These are phyloP conservation scores for Nomada fucata DNA, from an alignment of 2,888 invertebrate genomes.

Conservation along the genomic window DNA sequence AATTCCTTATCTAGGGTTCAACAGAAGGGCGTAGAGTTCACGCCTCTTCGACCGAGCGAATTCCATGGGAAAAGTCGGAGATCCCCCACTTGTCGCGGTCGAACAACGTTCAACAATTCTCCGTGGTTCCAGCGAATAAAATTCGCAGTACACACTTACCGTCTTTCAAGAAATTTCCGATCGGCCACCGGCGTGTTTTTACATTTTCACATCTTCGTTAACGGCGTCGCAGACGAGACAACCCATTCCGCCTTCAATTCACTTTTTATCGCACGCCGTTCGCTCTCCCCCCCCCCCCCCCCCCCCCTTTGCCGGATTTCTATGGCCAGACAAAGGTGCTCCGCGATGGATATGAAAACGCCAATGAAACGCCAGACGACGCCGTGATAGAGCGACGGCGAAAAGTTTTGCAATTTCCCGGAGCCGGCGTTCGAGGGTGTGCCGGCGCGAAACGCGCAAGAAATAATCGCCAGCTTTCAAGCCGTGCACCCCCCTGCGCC, in stretches of 20 bases:
- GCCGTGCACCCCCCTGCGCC: too few relatives aligned
- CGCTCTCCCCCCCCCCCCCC: too few relatives aligned
- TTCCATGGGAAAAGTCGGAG: neutral
- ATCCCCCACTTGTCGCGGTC: too few relatives aligned
- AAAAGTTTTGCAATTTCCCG: constrained; percentile 17
- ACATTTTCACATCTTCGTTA: too few relatives aligned
- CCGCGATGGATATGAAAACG: constrained; percentile 16
- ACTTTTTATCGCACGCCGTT: too few relatives aligned
- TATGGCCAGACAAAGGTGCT: neutral
- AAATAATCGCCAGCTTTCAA: constrained; percentile 10
- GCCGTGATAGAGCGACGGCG: neutral
- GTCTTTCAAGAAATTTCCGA: too few relatives aligned
- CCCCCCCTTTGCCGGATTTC: neutral
- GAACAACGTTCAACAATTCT: too few relatives aligned
- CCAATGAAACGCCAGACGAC: constrained; percentile 18
- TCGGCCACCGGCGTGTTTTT: too few relatives aligned
- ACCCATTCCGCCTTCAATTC: too few relatives aligned
- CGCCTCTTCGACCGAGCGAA: neutral
- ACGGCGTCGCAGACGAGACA: too few relatives aligned
- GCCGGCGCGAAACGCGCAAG: constrained; percentile 8
- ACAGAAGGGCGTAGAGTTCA: neutral
- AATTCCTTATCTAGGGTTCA: constrained; percentile 8
- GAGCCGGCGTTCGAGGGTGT: constrained; percentile 25
- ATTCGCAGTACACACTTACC: too few relatives aligned
- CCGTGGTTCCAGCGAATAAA: too few relatives aligned